Evolutionary conservation across 2,113 vertebrate species (phyloP), one percentile per base, ranked within the genome.

Genomic region (Myotis brandtii): DNA sequence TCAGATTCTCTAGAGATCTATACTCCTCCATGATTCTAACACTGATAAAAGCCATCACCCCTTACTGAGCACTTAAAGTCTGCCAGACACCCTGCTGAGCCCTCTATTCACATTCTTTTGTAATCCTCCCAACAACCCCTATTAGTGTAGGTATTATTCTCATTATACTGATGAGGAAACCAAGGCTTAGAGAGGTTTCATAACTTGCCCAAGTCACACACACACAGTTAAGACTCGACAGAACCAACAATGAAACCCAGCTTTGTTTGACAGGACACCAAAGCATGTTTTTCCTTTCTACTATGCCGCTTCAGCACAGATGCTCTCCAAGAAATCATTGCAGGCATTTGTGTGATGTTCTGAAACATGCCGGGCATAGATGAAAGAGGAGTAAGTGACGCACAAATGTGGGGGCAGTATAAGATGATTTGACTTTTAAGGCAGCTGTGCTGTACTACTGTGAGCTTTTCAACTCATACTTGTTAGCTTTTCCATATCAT

Each of bases 381-480:
- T 67, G 56, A 91, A 86, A 95, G 54, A 89, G 43, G 32, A 64
- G 8, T n/a, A 59, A 14, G 46, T 83, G 34, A 32, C 54, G 48
- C 20, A 34, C 23, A 84, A 43, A 34, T 85, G 9, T 76, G 86
- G 43, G 79, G 34, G 75, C 86, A n/a, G 14, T 13, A 13, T 37
- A 50, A 50, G 59, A 84, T 17, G 52, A 75, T 52, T 73, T 52
- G 54, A 81, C 79, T 93, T 85, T 86, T 72, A 86, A 83, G 40
- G 52, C 18, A 95, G 43, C 86, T 93, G 1, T 25, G 16, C 40
- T 93, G 50, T 70, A 40, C 72, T 73, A 50, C 40, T 76, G 92
- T 89, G 79, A 95, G 86, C 64, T 64, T 82, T 72, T 76, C 86
- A 96, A 96, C 97, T 97, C 98, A 86, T 93, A 94, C 75, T 97